Evolutionary conservation across 2,888 invertebrate genomes (phyloP), one percentile per base, ranked within the genome.

Genomic region (Ophion ellenae): DNA sequence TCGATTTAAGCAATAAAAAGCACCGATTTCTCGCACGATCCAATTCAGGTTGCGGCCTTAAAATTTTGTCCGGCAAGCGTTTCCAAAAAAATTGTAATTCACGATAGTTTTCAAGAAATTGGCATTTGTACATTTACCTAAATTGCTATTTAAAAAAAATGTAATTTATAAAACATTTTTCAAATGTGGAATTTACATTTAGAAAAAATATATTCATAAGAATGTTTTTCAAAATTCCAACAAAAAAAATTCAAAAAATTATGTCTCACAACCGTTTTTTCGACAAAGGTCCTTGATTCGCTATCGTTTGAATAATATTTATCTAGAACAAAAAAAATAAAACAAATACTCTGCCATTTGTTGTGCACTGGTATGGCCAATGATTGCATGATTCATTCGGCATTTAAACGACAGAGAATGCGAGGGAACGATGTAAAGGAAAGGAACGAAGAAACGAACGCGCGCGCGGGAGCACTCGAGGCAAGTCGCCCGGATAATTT

Each of bases 401-500:
- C n/a, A 70, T 57, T 77, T 63, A 67, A 70, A 82, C 70, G 74
- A 80, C 71, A 63, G 73, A 61, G 74, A 83, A 73, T 66, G 75
- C 74, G 74, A 80, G 81, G 71, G 80, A 77, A 76, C 40, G 63
- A 64, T n/a, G 83, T 28, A 61, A 69, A 67, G 75, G 71, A 82
- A 74, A 77, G 77, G 79, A 79, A 73, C 76, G 87, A 71, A 85
- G 83, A 74, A 81, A 82, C 69, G 88, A 81, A n/a, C 67, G 69
- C 81, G 79, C 84, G 84, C 84, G 73, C 86, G 89, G 89, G 88
- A 88, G 91, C 90, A 92, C 91, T 91, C 90, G 91, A 91, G 89
- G 89, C 93, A 92, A 93, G 91, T 93, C 92, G 91, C 91, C 92
- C 91, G 93, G 92, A 94, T 93, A 93, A 94, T 93, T 93, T 93